Base-by-base conservation (phyloP, 2,797 vertebrate genomes). In the Luscinia megarhynchos region DNA sequence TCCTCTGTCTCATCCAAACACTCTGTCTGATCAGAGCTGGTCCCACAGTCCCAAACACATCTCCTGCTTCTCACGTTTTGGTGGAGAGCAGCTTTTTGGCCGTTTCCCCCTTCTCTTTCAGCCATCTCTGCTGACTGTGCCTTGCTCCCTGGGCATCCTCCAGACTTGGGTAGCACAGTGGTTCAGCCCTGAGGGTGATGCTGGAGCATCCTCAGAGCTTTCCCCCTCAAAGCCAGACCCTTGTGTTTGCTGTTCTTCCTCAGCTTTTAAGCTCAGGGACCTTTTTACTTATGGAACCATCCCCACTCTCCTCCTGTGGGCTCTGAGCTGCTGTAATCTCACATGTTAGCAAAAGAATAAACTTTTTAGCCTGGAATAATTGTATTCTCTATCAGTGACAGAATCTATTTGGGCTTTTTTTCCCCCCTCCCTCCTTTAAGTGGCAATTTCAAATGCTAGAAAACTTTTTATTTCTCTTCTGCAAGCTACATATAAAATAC, bases 381-480 rank as follows among this genome's bases (percentile, higher is more conserved):
- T 96, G 91, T 86, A 62, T 81, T 90, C 85, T 90, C 64, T 93
- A 90, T 97, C 76, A 84, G 91, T 88, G 88, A 59, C 78, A 84
- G 70, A 76, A 94, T 94, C 87, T 91, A 43, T 93, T 96, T 83
- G 61, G 50, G 30, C 1, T 3, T 45, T 3, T 3, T 48, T 29
- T 93, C 91, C 50, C 11, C 3, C 1, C 2, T 3, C 17, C 6
- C 57, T 88, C 57, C 30, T 96, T 50, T 78, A 97, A 97, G 95
- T 96, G 94, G 90, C 70, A 96, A 95, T 97, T 98, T 96, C 95
- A 96, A 92, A 80, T 90, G 43, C 81, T 93, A 93, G 95, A 82
- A 91, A 97, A 96, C 93, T 95, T 96, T 96, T 96, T 88, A 97
- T 97, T 98, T 97, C 95, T 96, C 93, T 51, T 95, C 89, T 96